Conservation (phyloP, 1,140 invertebrate species). For the Pseudomyrmex concolor region DNA sequence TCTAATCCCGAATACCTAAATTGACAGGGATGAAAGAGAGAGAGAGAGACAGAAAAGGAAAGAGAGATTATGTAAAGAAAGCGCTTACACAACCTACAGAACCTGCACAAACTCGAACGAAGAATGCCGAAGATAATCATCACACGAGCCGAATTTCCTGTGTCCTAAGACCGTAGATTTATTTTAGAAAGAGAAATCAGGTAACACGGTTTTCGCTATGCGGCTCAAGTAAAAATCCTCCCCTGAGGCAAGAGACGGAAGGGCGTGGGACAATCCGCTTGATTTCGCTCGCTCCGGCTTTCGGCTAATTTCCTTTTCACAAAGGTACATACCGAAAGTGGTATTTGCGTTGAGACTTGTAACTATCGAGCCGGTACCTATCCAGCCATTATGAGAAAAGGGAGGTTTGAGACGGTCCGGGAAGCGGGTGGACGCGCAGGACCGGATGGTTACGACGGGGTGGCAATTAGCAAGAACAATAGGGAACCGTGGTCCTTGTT, state of each 20-base stretch:
- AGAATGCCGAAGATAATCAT: background rate
- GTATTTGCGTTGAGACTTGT: conserved; percentile 76
- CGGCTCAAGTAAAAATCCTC: background rate
- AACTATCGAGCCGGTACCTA: conserved; percentile 67
- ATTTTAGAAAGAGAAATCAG: background rate
- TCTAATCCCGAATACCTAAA: too few relatives aligned
- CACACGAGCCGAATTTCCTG: background rate
- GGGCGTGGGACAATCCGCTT: conserved; percentile 12
- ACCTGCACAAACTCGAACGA: background rate
- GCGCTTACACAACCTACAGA: too few relatives aligned
- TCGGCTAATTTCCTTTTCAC: conserved; percentile 71
- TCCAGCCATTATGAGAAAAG: conserved; percentile 67
- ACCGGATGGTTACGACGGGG: conserved; percentile 68
- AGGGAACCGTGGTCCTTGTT: conserved; percentile 74
- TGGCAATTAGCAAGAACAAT: conserved; percentile 83
- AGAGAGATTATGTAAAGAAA: too few relatives aligned
- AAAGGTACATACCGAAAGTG: conserved; percentile 63
- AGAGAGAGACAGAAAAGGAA: too few relatives aligned
- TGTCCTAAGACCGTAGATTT: background rate
- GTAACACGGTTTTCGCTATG: conserved; percentile 4
- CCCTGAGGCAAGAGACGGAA: background rate
- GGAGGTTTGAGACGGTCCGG: conserved; percentile 30
- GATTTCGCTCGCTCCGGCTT: conserved; percentile 41
- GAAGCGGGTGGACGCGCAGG: conserved; percentile 18
- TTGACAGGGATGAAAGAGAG: too few relatives aligned